Evolutionary conservation across 2,113 vertebrate genomes (phyloP), one percentile per base, ranked within the genome.

Genomic region (Bagarius yarrelli): DNA sequence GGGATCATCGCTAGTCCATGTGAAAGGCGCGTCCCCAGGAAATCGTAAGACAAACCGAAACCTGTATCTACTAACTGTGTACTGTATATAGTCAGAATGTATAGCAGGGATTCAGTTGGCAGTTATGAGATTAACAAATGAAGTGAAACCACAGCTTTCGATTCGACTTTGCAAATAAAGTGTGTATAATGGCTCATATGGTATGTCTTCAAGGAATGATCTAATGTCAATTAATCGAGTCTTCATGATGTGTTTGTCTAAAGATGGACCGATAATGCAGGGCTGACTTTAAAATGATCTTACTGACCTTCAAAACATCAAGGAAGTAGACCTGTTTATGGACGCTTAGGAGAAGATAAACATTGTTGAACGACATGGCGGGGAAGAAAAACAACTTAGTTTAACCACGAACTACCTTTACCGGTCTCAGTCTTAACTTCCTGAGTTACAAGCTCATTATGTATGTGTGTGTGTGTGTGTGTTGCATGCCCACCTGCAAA

Each of bases 61-160:
- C 53, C 55, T 27, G 40, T 53, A 52, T 63, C 23, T 32, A 11
- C 13, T 25, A 53, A 40, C 36, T 40, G 36, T 40, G 44, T 47
- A 8, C 44, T 27, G 21, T 25, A 63, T 74, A 50, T 30, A 47
- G 2, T 30, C 8, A 69, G 32, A 59, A 75, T 18, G 73, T 44
- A 80, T 36, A 70, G 8, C 5, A 4, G 18, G 36, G 14, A 2
- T 78, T 63, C 64, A 56, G 73, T 15, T 80, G 66, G 55, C 81
- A 83, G 84, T 83, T 83, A 80, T 25, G 32, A 40, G 56, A 69
- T 56, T 21, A 61, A 78, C 30, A 83, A 76, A 75, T 40, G 34
- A 19, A 66, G 61, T 53, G 44, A 85, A 76, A 83, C 83, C 83
- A 82, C 84, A 82, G 30, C 66, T 85, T 85, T 85, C 84, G 78